phyloP scores from a whole-genome alignment of 2,113 vertebrate genomes.

The Sphyrna mokarran region DNA sequence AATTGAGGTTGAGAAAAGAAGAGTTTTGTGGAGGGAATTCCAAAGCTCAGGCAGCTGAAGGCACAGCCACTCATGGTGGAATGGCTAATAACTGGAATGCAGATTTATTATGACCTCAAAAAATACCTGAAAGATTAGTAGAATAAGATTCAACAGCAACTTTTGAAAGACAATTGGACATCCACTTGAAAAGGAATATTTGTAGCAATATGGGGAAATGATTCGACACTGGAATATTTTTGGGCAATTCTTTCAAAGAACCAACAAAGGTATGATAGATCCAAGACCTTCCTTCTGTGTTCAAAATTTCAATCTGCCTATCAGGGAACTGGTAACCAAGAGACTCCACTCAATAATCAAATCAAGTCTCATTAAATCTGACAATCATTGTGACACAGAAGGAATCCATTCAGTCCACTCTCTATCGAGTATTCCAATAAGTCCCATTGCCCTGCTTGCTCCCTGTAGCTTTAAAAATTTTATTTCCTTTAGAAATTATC shows the following conservation, averaged over 20 bases:
- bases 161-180: background rate
- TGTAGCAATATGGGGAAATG: background rate
- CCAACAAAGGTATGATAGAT: background rate
- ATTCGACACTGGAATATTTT: background rate
- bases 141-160: background rate
- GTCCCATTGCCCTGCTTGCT: no score
- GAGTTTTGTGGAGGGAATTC: background rate
- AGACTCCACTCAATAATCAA: no score
- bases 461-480: no score
- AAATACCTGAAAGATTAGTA: no score
- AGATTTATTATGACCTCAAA: no score
- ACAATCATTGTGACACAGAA: no score
- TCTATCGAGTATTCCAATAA: no score
- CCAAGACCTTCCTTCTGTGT: background rate
- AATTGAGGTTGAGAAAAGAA: background rate
- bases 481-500: no score
- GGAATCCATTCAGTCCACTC: no score
- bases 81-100: background rate
- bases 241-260: background rate
- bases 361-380: no score
- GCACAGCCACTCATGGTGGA: background rate
- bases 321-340: background rate
- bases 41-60: background rate
- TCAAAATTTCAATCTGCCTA: background rate
- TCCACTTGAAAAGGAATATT: background rate